Conservation (phyloP, 2,888 invertebrate genomes). For the Spisula subtruncata region DNA sequence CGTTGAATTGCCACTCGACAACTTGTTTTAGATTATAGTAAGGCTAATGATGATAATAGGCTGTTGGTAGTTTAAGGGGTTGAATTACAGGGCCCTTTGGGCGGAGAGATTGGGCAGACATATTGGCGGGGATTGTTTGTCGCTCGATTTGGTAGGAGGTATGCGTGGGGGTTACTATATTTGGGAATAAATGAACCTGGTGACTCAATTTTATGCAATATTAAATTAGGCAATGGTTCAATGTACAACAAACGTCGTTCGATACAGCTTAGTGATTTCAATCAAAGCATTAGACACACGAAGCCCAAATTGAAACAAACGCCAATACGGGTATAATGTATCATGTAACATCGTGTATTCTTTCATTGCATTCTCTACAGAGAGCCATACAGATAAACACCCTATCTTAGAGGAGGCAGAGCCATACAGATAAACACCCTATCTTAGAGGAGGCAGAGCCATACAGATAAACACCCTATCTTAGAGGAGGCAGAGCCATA, state of each 20-base stretch:
- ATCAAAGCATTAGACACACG: background rate
- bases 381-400: no score
- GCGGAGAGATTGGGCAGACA: constrained; percentile 48
- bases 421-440: no score
- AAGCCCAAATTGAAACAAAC: no score
- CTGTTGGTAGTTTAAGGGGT: constrained; percentile 33
- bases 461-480: no score
- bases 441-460: no score
- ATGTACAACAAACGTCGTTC: background rate
- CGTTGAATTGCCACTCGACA: constrained; percentile 53
- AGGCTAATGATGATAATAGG: constrained; percentile 47
- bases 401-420: no score
- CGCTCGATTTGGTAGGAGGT: constrained; percentile 49
- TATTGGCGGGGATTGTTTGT: constrained; percentile 46
- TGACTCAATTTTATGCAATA: constrained; percentile 17
- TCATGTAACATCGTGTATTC: no score
- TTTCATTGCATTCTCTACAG: no score
- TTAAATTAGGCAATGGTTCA: background rate
- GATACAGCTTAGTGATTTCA: background rate
- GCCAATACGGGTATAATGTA: no score
- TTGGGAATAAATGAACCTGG: background rate
- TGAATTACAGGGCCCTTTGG: constrained; percentile 45
- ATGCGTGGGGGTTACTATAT: constrained; percentile 22
- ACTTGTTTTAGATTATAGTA: constrained; percentile 45
- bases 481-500: no score